Percentiles rank a stretch among this genome's conserved stretches.
phyloP scores from a whole-genome alignment of 2,888 invertebrate genomes.

The Cylindroiulus punctatus region DNA sequence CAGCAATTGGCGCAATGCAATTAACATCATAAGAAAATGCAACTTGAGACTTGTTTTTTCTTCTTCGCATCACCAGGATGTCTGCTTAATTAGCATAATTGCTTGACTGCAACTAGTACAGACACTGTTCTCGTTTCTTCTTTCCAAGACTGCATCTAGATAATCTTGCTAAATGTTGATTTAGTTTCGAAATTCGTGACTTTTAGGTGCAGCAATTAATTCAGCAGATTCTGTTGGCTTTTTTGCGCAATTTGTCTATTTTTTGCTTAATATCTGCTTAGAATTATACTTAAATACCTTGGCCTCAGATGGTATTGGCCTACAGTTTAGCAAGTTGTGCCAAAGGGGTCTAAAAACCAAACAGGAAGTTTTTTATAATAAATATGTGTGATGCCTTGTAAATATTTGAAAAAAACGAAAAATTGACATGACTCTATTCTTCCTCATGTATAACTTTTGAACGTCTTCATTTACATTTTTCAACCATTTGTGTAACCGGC shows the following conservation, averaged over 20 bases:
- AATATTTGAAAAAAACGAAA: too few species aligned
- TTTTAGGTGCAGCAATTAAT: not conserved
- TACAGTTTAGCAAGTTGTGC: not conserved
- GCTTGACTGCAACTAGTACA: not conserved
- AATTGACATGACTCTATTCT: too few species aligned
- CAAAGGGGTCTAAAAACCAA: not conserved
- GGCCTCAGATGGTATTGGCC: too few species aligned
- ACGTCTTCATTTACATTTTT: too few species aligned
- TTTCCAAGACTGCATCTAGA: not conserved
- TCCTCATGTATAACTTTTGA: too few species aligned
- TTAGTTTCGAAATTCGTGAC: not conserved
- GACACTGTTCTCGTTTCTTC: not conserved
- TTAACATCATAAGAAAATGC: not conserved
- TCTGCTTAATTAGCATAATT: slow-evolving; percentile 42
- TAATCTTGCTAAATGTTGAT: slow-evolving; percentile 6
- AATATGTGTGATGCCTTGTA: too few species aligned
- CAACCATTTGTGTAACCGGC: too few species aligned
- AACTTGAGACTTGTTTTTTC: not conserved
- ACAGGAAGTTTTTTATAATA: too few species aligned
- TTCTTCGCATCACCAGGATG: not conserved
- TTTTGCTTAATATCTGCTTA: not conserved
- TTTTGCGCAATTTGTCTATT: not conserved
- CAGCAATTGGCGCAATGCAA: not conserved
- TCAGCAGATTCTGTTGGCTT: not conserved
- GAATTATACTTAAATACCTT: not conserved